Base-by-base conservation (phyloP, 2,113 vertebrate species). In the Andinoacara biseriatus region DNA sequence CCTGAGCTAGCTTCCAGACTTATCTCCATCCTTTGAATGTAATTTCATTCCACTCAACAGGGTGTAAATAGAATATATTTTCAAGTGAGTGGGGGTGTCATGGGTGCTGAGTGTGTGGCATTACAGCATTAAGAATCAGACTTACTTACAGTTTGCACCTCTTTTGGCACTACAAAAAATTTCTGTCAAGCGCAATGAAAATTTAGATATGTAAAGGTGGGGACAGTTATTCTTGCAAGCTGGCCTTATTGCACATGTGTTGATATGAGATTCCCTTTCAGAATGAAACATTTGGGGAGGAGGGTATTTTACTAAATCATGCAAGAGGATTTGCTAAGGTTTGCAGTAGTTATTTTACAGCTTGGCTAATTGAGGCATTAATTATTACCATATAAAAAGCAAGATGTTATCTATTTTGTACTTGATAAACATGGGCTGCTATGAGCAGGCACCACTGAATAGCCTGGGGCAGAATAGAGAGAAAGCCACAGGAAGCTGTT, bases 1-100 rank as follows among this genome's bases (percentile, higher is more conserved):
- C 76, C 26, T 57, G 26, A 81, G 46, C 54, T 83, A 54, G 13
- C 61, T 63, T 72, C 7, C 33, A 79, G 54, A 33, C 54, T 11
- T 79, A 5, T 5, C 38, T 65, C 72, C 17, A 33, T 49, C 29
- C 20, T 8, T 31, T 81, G 59, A 17, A 43, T 76, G n/a, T 76
- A 58, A 80, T 80, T 76, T 67, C n/a, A 52, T 74, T 49, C 56
- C 17, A 78, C 20, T 81, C 40, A 65, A 40, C 38, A 74, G 20
- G 58, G 63, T 78, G n/a, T 63, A 46, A 35, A 57, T 65, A 35
- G 2, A 62, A 79, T 31, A 67, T 18, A 31, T 78, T 58, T 75
- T 80, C 26, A 52, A 76, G 49, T 67, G 33, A 74, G 38, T 78
- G 15, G 54, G 54, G 29, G 72, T 13, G 5, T 69, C 65, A 69